A percentile compares a stretch with the other conserved stretches of the same genome.
These are phyloP conservation scores for Pocillopora damicornis DNA, from an alignment of 64 coral and sea anemone species.

Conservation along the genomic window DNA sequence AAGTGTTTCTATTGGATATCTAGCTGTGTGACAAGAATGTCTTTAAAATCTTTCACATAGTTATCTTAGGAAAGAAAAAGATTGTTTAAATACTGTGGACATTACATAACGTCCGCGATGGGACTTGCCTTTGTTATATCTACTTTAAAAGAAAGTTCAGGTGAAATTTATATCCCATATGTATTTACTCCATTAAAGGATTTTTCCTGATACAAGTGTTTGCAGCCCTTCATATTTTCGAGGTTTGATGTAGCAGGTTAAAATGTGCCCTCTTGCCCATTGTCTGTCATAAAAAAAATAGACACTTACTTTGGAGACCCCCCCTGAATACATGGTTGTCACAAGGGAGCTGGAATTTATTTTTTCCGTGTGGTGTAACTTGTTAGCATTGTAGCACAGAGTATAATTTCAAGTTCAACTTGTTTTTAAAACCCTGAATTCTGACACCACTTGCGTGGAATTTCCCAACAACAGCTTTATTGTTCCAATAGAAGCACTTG, in stretches of 20 bases:
- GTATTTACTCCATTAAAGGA: background rate
- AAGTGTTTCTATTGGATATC: conserved; percentile 14
- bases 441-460: background rate
- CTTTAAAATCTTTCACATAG: conserved; percentile 3
- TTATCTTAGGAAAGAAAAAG: conserved; percentile 4
- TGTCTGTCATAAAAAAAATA: background rate
- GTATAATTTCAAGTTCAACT: conserved; percentile 5
- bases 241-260: conserved; percentile 6
- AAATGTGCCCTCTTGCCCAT: background rate
- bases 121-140: background rate
- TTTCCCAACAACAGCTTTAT: background rate
- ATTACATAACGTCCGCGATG: conserved; percentile 3
- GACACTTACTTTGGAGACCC: background rate
- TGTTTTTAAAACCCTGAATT: conserved; percentile 6
- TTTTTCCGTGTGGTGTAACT: background rate
- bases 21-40: conserved; percentile 1
- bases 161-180: conserved; percentile 15
- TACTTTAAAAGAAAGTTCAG: background rate
- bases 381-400: background rate
- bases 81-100: background rate
- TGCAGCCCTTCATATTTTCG: background rate
- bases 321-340: conserved; percentile 8
- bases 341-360: background rate
- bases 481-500: no score
- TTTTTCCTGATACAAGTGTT: conserved; percentile 9